Evolutionary conservation across 2,797 vertebrate species (phyloP), one percentile per base, ranked within the genome.

Genomic region (Rhinogobio ventralis): DNA sequence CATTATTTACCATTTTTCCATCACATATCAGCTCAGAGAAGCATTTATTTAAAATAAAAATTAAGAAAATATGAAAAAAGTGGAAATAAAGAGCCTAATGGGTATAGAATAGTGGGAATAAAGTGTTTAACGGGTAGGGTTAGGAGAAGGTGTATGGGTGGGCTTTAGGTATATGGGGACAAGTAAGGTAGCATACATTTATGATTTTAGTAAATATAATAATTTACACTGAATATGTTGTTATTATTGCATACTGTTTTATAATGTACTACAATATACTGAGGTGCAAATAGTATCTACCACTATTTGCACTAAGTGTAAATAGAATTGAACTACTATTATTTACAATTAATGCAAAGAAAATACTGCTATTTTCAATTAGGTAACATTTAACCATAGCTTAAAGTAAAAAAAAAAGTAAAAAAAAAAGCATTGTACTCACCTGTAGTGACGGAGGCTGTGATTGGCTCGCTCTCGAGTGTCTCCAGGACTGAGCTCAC

Each of bases 381-480:
- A 42, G 20, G 9, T 28, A 28, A 30, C 0, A 2, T 64, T 64
- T 46, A 5, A 19, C 15, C 15, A 69, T 15, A 85, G 9, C 30
- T 60, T 64, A 8, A 33, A 73, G n/a, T 17, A 15, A 46, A 64
- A 46, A 57, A 1, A 60, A 49, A 62, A 2, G 13, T 3, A 17
- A 62, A 62, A n/a, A 25, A 42, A 2, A 45, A 57, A 73, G 17
- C 23, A 28, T 36, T 33, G 23, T 67, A 30, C 55, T 4, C 73
- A 98, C 97, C 96, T 75, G 97, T 98, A 77, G 92, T 95, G 79
- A 97, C 92, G 49, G 93, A 87, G 17, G 94, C 95, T 1, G 92
- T 92, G 67, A 95, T 91, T 3, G 95, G 92, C 13, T 96, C 93
- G n/a, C 96, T 97, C 89, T 96, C 93, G 19, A 93, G 87, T 85